phyloP scores from a whole-genome alignment of 2,797 vertebrate genomes.

The Myotis findleyi region DNA sequence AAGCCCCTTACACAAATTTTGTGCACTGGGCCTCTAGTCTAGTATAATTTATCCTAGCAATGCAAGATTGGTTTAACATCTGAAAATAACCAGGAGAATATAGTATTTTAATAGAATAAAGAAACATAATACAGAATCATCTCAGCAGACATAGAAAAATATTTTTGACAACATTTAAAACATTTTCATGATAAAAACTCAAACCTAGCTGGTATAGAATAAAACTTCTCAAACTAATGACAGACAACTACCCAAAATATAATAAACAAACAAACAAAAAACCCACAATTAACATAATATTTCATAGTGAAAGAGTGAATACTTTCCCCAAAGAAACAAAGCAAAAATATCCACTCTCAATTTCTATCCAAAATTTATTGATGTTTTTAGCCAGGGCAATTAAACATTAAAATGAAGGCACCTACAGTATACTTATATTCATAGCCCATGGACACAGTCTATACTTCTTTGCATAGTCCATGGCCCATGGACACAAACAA shows the following conservation, averaged over 20 bases:
- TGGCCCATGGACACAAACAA: no score
- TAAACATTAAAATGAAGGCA: background rate
- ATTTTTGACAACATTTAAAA: background rate
- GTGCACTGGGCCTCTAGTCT: no score
- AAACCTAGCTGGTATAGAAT: background rate
- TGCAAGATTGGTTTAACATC: background rate
- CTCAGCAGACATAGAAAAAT: background rate
- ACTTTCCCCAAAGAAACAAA: background rate
- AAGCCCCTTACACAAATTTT: no score
- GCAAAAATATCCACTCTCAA: background rate
- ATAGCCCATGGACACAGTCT: no score
- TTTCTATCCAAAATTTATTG: background rate
- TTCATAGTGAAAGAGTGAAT: background rate
- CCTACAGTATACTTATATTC: no score
- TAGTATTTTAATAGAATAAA: background rate
- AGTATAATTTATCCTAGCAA: background rate
- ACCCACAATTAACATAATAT: background rate
- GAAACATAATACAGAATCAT: background rate
- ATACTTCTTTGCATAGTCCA: background rate
- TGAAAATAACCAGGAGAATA: background rate
- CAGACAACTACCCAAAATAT: background rate
- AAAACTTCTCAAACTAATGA: background rate
- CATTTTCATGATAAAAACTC: background rate
- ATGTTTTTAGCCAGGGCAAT: background rate
- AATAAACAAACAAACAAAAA: background rate